phyloP scores from a whole-genome alignment of 2,888 invertebrate species.

The Ochropleura plecta region DNA sequence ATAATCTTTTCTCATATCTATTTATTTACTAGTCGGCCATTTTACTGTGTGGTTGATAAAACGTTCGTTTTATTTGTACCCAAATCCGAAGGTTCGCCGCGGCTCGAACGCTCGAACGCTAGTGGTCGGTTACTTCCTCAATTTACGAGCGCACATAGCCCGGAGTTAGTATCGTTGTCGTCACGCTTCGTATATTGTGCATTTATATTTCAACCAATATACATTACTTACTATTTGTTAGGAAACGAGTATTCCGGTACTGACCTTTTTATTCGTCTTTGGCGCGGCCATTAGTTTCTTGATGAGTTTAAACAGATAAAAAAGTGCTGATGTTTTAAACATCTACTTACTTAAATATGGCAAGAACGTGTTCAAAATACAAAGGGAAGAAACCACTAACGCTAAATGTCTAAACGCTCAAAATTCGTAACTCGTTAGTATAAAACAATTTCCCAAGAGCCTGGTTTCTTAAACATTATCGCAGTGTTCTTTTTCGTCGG shows the following conservation, averaged over 20 bases:
- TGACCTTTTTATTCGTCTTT: constrained; percentile 45
- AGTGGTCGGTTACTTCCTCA: constrained; percentile 84
- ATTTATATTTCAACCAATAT: constrained; percentile 83
- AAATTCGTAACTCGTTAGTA: constrained; percentile 38
- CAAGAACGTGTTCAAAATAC: constrained; percentile 2
- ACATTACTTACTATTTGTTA: constrained; percentile 71
- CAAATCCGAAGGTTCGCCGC: constrained; percentile 81
- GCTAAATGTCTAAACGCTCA: constrained; percentile 23
- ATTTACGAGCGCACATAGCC: constrained; percentile 83
- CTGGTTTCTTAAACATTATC: constrained; percentile 64
- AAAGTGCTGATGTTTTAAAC: background rate
- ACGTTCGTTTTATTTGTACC: constrained; percentile 85
- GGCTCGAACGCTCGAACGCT: constrained; percentile 76
- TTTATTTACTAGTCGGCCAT: constrained; percentile 66
- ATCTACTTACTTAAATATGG: background rate
- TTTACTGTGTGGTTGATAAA: constrained; percentile 84
- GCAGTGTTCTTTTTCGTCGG: constrained; percentile 70
- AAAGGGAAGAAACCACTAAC: constrained; percentile 5
- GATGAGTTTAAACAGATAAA: constrained; percentile 10
- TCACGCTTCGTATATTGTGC: constrained; percentile 85
- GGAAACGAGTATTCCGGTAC: constrained; percentile 58
- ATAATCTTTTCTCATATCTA: constrained; percentile 11
- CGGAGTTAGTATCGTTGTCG: constrained; percentile 86
- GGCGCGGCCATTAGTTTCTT: constrained; percentile 25
- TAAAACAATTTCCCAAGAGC: constrained; percentile 43